phyloP scores from a whole-genome alignment of 64 coral and sea anemone genomes.

The Cladopsammia gracilis region DNA sequence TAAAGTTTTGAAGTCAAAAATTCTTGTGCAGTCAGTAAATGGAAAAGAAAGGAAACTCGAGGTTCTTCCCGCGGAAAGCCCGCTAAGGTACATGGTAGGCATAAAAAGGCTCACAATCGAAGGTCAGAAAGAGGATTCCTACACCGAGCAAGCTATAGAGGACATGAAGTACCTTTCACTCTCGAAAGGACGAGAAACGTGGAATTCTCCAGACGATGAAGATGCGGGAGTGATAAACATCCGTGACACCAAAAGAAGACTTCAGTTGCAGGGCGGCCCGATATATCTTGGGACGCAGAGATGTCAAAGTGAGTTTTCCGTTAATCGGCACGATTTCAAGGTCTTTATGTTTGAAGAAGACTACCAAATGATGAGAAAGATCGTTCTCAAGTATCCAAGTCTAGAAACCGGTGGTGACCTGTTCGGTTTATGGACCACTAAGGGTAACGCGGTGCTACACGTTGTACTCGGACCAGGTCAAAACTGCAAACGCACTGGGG shows the following conservation, averaged over 20 bases:
- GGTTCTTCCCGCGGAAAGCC: not conserved
- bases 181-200: not conserved
- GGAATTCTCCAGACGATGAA: not conserved
- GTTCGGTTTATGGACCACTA: constrained; percentile 83
- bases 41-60: not conserved
- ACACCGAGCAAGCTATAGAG: not conserved
- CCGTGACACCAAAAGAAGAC: not conserved
- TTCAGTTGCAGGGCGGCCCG: not conserved
- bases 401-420: constrained; percentile 86
- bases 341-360: constrained; percentile 60
- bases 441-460: constrained; percentile 62
- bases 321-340: constrained; percentile 17
- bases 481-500: constrained; percentile 58
- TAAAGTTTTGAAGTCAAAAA: not conserved
- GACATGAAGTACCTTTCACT: not conserved
- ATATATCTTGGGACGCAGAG: not conserved
- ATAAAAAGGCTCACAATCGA: not conserved
- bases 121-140: not conserved
- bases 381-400: constrained; percentile 60
- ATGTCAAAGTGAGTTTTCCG: not conserved
- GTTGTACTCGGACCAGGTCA: constrained; percentile 75
- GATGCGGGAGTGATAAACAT: not conserved
- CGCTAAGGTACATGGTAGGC: not conserved
- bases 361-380: constrained; percentile 27
- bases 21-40: not conserved